Base-by-base conservation (phyloP, 2,888 invertebrate species). In the Augiades crinisus region DNA sequence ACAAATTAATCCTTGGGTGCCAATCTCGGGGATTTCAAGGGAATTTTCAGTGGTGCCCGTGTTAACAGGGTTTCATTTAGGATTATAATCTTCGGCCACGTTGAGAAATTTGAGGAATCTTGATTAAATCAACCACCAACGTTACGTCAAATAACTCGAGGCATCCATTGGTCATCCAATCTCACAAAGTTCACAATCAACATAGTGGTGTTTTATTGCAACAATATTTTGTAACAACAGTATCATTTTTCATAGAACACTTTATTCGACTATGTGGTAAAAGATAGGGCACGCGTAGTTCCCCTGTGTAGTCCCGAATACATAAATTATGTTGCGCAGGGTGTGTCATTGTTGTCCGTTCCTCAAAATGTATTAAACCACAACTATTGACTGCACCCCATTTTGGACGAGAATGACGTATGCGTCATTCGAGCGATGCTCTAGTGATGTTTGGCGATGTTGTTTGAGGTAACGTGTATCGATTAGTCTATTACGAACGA, bases 371-470 rank as follows among this genome's bases (percentile, higher is more conserved):
- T 76, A 80, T 78, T 75, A 81, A 81, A 83, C 85, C 83, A 64
- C 85, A 78, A 70, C 75, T 76, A 85, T 85, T 81, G 83, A 84
- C 84, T 84, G 76, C 75, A 67, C 78, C 78, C 75, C 65, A 65
- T 57, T 64, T 53, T 50, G 36, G 57, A 59, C 37, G 63, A 62
- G 63, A 72, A 69, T 81, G 80, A 82, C 78, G 74, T 74, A 74
- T 75, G 49, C 49, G 49, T 49, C 40, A 49, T 34, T 49, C 34
- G 17, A 34, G 33, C 33, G 22, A 19, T 41, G 51, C 59, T 65
- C 69, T 66, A 61, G 68, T 65, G 70, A n/a, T n/a, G n/a, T n/a
- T n/a, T 22, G 56, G 64, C 45, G 37, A 50, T 34, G 5, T 10
- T 43, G 40, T 43, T 19, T 21, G 19, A 30, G 19, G n/a, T n/a